These are phyloP conservation scores for Meta bourneti DNA, from an alignment of 2,888 invertebrate species.

Conservation along the genomic window DNA sequence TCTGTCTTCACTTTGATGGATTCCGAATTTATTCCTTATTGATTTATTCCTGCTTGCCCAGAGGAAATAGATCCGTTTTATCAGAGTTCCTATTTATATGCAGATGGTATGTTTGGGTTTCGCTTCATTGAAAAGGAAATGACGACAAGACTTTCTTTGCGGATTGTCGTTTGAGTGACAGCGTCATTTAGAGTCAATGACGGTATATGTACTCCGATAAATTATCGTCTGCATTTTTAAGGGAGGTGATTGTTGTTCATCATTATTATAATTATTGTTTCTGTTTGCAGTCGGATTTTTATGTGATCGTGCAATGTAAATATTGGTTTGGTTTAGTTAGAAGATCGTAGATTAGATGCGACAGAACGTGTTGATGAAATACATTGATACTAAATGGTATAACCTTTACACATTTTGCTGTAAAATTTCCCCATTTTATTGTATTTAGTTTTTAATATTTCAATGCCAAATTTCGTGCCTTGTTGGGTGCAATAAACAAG, in stretches of 20 bases:
- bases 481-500: too few relatives aligned
- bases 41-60: not conserved
- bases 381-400: too few relatives aligned
- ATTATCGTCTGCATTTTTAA: not conserved
- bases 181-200: not conserved
- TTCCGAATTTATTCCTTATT: not conserved
- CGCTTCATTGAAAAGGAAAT: not conserved
- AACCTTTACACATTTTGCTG: too few relatives aligned
- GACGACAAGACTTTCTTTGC: too few relatives aligned
- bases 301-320: not conserved
- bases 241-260: not conserved
- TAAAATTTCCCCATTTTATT: too few relatives aligned
- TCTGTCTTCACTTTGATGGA: not conserved
- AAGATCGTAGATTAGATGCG: too few relatives aligned
- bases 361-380: too few relatives aligned
- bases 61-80: not conserved
- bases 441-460: too few relatives aligned
- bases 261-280: not conserved
- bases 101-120: not conserved
- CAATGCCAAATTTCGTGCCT: too few relatives aligned
- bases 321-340: not conserved
- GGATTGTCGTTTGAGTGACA: not conserved
- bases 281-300: not conserved
- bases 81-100: not conserved
- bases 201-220: too few relatives aligned